phyloP scores from a whole-genome alignment of 2,888 invertebrate genomes.

The Julus scanicus region DNA sequence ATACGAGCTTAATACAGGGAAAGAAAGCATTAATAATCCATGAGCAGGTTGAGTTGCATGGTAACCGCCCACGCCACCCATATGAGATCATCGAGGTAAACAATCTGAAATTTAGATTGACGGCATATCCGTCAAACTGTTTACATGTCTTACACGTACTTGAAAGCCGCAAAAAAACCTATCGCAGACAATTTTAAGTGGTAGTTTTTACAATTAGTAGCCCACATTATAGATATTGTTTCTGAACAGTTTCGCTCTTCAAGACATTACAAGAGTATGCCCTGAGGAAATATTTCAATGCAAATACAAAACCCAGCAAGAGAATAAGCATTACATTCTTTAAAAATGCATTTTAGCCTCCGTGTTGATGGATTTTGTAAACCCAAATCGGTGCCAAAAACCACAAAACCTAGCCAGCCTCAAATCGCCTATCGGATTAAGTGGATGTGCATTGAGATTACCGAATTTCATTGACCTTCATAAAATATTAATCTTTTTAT shows the following conservation, averaged over 20 bases:
- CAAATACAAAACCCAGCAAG: neutral
- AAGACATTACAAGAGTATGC: neutral
- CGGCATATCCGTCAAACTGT: slow-evolving; percentile 33
- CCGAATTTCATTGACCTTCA: neutral
- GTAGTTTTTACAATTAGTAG: neutral
- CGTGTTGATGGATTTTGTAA: neutral
- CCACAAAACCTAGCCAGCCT: neutral
- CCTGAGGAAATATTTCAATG: neutral
- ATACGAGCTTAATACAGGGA: neutral
- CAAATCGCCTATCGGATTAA: neutral
- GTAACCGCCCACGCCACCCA: slow-evolving; percentile 26
- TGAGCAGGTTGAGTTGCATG: slow-evolving; percentile 33
- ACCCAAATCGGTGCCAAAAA: neutral
- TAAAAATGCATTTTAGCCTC: slow-evolving; percentile 25
- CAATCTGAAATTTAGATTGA: slow-evolving; percentile 25
- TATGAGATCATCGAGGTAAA: slow-evolving; percentile 33
- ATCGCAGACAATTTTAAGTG: neutral
- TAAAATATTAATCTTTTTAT: neutral
- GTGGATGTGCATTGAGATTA: neutral
- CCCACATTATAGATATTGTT: neutral
- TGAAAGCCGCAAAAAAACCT: neutral
- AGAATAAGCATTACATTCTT: slow-evolving; percentile 16
- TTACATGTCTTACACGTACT: slow-evolving; percentile 7
- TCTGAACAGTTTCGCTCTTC: neutral
- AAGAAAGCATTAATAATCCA: slow-evolving; percentile 33